phyloP scores from a whole-genome alignment of 2,888 invertebrate species.

The Muscina levida region DNA sequence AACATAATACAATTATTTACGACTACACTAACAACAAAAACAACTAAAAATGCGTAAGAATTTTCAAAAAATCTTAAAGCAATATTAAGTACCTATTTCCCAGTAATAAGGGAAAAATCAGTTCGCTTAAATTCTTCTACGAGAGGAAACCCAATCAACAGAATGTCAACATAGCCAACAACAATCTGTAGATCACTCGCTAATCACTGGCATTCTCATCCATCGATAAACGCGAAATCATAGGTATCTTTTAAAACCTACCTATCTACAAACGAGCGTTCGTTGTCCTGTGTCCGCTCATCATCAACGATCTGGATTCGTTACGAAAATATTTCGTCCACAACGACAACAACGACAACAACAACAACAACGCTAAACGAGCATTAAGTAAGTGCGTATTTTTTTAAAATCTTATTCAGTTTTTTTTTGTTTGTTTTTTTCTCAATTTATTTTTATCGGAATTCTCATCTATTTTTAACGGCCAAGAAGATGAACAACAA shows the following conservation, averaged over 20 bases:
- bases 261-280: background rate
- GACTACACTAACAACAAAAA: no score
- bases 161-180: background rate
- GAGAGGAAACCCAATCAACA: background rate
- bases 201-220: background rate
- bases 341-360: background rate
- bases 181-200: background rate
- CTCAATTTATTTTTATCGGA: constrained; percentile 20
- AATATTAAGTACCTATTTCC: background rate
- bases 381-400: constrained; percentile 16
- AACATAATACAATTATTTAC: no score
- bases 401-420: background rate
- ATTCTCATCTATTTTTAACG: constrained; percentile 25
- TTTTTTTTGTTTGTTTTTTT: background rate
- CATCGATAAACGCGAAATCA: background rate
- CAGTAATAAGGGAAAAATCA: no score
- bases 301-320: background rate
- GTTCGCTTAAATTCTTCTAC: background rate
- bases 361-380: background rate
- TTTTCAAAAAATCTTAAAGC: background rate
- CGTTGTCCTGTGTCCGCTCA: background rate
- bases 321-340: constrained; percentile 2
- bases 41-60: background rate
- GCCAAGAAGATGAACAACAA: background rate
- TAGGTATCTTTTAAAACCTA: background rate